These are phyloP conservation scores for Centropus unirufus DNA, from an alignment of 2,113 vertebrate genomes.

Conservation along the genomic window DNA sequence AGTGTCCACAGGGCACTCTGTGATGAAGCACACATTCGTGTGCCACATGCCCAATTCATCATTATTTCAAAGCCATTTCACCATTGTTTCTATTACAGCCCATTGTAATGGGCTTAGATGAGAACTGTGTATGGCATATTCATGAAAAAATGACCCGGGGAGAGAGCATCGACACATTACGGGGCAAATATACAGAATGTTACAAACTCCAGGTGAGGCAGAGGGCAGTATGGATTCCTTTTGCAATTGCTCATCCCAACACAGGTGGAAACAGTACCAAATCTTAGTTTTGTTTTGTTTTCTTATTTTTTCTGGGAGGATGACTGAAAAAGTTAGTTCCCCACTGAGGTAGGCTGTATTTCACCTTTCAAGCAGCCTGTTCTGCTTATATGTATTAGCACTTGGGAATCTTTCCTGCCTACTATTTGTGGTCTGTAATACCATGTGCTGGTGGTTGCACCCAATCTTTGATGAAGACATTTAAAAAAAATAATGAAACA, in stretches of 20 bases:
- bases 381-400: neutral
- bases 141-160: conserved; percentile 38
- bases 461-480: neutral
- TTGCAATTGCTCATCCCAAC: neutral
- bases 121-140: neutral
- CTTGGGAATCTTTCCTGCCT: neutral
- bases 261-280: neutral
- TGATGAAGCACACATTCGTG: neutral
- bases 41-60: conserved; percentile 31
- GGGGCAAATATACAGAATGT: neutral
- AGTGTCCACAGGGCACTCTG: neutral
- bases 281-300: neutral
- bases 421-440: neutral
- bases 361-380: neutral
- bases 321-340: neutral
- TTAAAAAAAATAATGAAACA: neutral
- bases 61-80: conserved; percentile 54
- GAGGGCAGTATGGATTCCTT: neutral
- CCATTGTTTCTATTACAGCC: conserved; percentile 34
- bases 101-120: conserved; percentile 30
- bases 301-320: neutral
- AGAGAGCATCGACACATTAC: neutral
- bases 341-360: neutral
- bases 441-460: neutral
- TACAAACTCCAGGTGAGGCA: neutral